A percentile compares a stretch with the other conserved stretches of the same genome.
These are phyloP conservation scores for Drosophila macrospina DNA, from an alignment of 2,888 invertebrate genomes.

Conservation along the genomic window DNA sequence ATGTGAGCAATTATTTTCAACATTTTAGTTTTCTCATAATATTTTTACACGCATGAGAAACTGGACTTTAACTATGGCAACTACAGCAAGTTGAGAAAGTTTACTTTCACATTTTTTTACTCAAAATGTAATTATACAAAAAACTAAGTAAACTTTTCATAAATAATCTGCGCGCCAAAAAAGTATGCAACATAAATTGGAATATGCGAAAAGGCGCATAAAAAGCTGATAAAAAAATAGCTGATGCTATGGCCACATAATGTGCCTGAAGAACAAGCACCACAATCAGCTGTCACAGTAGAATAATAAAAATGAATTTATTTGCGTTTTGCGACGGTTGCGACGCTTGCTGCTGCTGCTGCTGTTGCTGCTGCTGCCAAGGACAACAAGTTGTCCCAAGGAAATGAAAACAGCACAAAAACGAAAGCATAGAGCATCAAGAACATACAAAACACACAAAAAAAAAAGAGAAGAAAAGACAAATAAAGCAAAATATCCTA, in stretches of 20 bases:
- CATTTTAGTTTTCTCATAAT: background rate
- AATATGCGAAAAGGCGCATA: conserved; percentile 11
- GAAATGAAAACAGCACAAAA: conserved; percentile 10
- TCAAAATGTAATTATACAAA: conserved; percentile 10
- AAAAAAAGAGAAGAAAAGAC: conserved; percentile 15
- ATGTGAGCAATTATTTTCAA: background rate
- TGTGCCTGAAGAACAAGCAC: conserved; percentile 29
- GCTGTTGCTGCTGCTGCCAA: conserved; percentile 39
- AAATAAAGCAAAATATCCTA: conserved; percentile 19
- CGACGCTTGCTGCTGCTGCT: too few relatives aligned
- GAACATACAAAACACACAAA: too few relatives aligned
- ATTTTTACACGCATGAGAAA: background rate
- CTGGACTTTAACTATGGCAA: conserved; percentile 1
- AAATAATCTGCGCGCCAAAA: conserved; percentile 37
- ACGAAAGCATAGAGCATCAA: conserved; percentile 13
- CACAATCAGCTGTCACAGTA: conserved; percentile 75
- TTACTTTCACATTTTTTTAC: background rate
- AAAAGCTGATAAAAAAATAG: conserved; percentile 3
- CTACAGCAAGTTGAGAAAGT: background rate
- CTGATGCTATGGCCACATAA: conserved; percentile 35
- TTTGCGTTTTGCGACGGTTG: conserved; percentile 54
- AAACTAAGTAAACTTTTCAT: conserved; percentile 8
- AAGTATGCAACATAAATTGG: conserved; percentile 11
- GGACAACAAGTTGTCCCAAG: conserved; percentile 71
- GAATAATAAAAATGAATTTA: conserved; percentile 78